Base-by-base conservation (phyloP, 2,888 invertebrate genomes). In the Harpagoxenus sublaevis region DNA sequence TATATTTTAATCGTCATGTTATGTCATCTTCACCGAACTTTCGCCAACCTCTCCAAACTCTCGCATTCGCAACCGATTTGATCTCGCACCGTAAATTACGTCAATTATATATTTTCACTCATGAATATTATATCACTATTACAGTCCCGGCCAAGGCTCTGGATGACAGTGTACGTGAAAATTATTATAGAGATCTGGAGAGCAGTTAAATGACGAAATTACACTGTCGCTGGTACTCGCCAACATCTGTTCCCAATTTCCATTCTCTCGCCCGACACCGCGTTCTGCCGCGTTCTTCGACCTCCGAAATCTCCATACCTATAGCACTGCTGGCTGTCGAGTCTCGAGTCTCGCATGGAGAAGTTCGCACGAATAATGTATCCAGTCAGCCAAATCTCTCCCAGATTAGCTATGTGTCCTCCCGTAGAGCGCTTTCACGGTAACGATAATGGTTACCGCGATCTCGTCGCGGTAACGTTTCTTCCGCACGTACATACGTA, bases 231-330 rank as follows among this genome's bases (percentile, higher is more conserved):
- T 15, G 23, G 55, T 23, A 78, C 70, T 78, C 78, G 31, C 55
- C 31, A 10, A 70, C 78, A 78, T 55, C 55, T 78, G 70, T 70
- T 70, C 31, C 55, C 70, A 70, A 66, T 78, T 78, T 70, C 78
- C 42, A 78, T 78, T n/a, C 78, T 70, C 42, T 70, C 70, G 42
- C 48, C 31, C 6, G 39, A 9, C 51, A 42, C 18, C 28, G 1
- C 60, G 77, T 63, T 60, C 68, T 84, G 28, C 23, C 28, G 1
- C 60, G 77, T 63, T 60, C 68, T 84, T 83, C 87, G 53, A 82
- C 83, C 42, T 42, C 51, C 31, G 66, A 85, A 88, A 89, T 88
- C 84, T 83, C 71, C 53, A 78, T 68, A 23, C 23, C 23, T 23
- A 35, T 28, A 53, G 62, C 70, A 60, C 65, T 39, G 31, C 60